Conservation (phyloP, 2,797 vertebrate genomes). For the Sparidentex hasta region DNA sequence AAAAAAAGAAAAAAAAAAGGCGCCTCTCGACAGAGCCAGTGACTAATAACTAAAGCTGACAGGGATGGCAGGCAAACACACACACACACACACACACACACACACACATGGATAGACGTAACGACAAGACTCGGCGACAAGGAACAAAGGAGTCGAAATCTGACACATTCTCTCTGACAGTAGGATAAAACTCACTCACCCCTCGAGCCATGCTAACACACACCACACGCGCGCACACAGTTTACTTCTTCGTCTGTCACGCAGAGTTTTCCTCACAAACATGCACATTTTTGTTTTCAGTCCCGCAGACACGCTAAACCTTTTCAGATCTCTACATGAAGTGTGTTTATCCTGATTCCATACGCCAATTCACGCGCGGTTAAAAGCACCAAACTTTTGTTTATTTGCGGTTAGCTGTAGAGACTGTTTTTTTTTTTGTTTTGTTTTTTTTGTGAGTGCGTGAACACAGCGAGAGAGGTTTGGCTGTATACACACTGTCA, state of each 20-base stretch:
- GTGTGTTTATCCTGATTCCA: conserved; percentile 13
- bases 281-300: conserved; percentile 32
- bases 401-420: neutral
- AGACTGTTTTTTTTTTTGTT: conserved; percentile 2
- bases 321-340: conserved; percentile 24
- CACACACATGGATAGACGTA: conserved; percentile 65
- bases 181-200: conserved; percentile 84
- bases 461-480: conserved; percentile 17
- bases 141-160: conserved; percentile 86
- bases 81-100: conserved; percentile 29
- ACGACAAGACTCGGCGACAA: conserved; percentile 76
- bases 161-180: conserved; percentile 85
- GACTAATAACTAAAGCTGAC: conserved; percentile 89
- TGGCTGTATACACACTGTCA: neutral
- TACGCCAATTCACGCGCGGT: conserved; percentile 1
- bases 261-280: conserved; percentile 32
- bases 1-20: conserved; percentile 57
- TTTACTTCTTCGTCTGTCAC: conserved; percentile 48
- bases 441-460: conserved; percentile 12
- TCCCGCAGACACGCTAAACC: conserved; percentile 1
- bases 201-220: conserved; percentile 63
- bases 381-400: conserved; percentile 1
- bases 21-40: conserved; percentile 82
- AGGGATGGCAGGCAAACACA: conserved; percentile 79
- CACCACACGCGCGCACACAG: conserved; percentile 30